Base-by-base conservation (phyloP, 2,113 vertebrate genomes). In the Sus scrofa region DNA sequence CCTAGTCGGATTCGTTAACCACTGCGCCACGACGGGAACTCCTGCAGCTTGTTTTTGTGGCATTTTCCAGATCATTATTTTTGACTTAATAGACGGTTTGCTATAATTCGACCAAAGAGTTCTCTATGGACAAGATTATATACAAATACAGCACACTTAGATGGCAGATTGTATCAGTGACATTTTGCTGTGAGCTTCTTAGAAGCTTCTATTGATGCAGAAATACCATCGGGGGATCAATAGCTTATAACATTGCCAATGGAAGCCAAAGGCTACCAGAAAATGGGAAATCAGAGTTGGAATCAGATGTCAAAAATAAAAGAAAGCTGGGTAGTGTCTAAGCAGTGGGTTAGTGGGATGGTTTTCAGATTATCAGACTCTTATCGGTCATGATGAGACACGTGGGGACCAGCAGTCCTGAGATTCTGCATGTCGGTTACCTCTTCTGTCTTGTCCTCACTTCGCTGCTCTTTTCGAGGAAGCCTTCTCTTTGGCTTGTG, bases 171-270 rank as follows among this genome's bases (percentile, higher is more conserved):
- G 87, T 77, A 14, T n/a, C 5, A 2, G 58, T 97, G 96, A 96
- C 86, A 94, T 93, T 97, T 96, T 87, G 3, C 73, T 56, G 7
- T 15, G 0, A 86, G 68, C 14, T 52, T 70, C 56, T 96, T 50
- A 6, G 91, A 24, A 56, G 2, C 82, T 88, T 97, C 50, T 96
- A 86, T 96, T 44, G 37, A 63, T 75, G 27, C 11, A 86, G 88
- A 89, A 96, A 96, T 93, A 63, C 82, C 90, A 52, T 16, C 94
- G 96, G 93, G 91, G 91, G 58, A 88, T 95, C 95, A 97, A 96
- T 94, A 93, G 87, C 86, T 96, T 91, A 82, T 63, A 96, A 92
- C 68, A 67, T 81, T 84, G 82, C 27, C 70, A 54, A 0, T 54
- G 67, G 67, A 86, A 91, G n/a, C 52, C 77, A 82, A 96, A 97